Conservation (phyloP, 2,888 invertebrate species). For the Erannis defoliaria region DNA sequence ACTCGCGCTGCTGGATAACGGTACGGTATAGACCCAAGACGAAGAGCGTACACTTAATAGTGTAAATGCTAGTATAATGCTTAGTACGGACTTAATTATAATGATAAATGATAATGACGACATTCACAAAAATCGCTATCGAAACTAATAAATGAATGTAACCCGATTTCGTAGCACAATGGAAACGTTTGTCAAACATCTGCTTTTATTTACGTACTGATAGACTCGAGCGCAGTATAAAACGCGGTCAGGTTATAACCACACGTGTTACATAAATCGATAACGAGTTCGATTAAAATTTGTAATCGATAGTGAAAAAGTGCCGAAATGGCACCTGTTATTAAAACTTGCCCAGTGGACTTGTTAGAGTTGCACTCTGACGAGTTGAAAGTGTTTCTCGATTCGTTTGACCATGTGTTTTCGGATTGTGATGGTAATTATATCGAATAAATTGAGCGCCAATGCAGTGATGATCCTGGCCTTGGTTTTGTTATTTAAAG, state of each 20-base stretch:
- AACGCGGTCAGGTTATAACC: constrained; percentile 60
- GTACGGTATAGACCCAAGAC: too few species aligned
- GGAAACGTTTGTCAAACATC: constrained; percentile 50
- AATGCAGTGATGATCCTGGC: background rate
- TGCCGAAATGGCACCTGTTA: constrained; percentile 52
- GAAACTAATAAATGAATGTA: constrained; percentile 6
- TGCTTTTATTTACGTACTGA: constrained; percentile 53
- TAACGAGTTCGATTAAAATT: background rate
- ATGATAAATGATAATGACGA: background rate
- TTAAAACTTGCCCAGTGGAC: too few species aligned
- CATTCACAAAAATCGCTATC: too few species aligned
- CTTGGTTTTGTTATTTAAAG: background rate
- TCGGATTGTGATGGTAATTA: constrained; percentile 92
- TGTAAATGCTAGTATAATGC: too few species aligned
- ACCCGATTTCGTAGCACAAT: constrained; percentile 35
- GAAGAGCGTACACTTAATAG: too few species aligned
- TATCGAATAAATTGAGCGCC: background rate
- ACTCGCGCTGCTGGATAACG: too few species aligned
- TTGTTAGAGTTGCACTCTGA: constrained; percentile 72
- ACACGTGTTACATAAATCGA: constrained; percentile 59
- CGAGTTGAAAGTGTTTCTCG: constrained; percentile 82
- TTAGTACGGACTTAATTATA: too few species aligned
- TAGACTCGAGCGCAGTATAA: constrained; percentile 71
- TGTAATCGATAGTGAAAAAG: constrained; percentile 28
- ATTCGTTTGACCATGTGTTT: constrained; percentile 90